phyloP scores from a whole-genome alignment of 2,797 vertebrate species.

The Cichlasoma orientale region DNA sequence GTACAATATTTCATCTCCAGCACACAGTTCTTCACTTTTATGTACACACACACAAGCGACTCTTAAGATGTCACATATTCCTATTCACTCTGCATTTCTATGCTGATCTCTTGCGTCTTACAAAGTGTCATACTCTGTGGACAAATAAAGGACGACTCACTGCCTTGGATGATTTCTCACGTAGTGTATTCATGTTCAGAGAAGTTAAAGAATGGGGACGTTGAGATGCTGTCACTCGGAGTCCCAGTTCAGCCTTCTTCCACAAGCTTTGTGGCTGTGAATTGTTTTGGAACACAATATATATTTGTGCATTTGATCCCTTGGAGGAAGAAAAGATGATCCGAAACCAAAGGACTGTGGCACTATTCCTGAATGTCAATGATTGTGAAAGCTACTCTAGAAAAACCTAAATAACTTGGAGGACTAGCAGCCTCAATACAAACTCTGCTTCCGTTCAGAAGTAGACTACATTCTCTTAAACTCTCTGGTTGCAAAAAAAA shows the following conservation, averaged over 20 bases:
- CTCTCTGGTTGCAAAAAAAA: conserved; percentile 36
- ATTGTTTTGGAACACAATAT: conserved; percentile 32
- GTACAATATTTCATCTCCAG: conserved; percentile 27
- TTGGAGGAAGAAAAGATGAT: conserved; percentile 46
- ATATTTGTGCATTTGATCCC: conserved; percentile 59
- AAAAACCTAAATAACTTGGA: conserved; percentile 8
- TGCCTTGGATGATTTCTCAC: conserved; percentile 22
- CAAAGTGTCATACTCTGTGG: background rate
- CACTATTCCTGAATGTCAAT: conserved; percentile 3
- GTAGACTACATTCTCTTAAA: conserved; percentile 52
- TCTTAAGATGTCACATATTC: conserved; percentile 31
- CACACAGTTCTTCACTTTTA: conserved; percentile 10
- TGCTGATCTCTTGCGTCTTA: background rate
- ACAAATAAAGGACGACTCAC: conserved; percentile 25
- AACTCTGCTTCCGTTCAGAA: conserved; percentile 22
- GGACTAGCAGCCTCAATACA: background rate
- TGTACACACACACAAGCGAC: conserved; percentile 27
- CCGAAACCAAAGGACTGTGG: conserved; percentile 35
- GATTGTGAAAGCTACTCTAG: conserved; percentile 20
- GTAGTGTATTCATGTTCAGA: background rate
- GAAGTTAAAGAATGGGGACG: conserved; percentile 14
- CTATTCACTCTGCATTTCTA: conserved; percentile 34
- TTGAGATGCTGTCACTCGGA: background rate
- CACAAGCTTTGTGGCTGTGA: conserved; percentile 9
- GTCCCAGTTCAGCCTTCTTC: conserved; percentile 15